These are phyloP conservation scores for Onychorhynchus coronatus DNA, from an alignment of 2,113 vertebrate species.

Conservation along the genomic window DNA sequence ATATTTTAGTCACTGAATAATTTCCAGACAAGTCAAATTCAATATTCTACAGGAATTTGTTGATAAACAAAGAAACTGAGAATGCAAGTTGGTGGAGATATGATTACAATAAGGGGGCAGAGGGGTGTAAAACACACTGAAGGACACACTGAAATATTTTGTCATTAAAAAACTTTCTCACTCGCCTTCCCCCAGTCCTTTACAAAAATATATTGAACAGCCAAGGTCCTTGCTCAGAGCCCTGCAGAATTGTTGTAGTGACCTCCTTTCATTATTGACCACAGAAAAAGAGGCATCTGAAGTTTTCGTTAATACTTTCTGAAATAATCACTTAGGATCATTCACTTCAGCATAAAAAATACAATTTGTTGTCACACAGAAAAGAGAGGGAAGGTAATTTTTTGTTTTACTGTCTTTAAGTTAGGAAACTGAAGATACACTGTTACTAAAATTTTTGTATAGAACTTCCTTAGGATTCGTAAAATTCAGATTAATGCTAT, in stretches of 20 bases:
- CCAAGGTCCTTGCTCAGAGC: neutral
- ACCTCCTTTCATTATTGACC: neutral
- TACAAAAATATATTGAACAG: neutral
- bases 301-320: neutral
- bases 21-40: neutral
- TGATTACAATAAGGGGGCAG: neutral
- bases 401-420: neutral
- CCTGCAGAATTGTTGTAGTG: neutral
- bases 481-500: neutral
- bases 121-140: neutral
- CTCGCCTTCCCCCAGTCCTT: neutral
- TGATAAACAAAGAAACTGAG: neutral
- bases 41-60: neutral
- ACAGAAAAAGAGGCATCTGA: neutral
- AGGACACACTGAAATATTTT: neutral
- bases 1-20: neutral
- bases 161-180: neutral
- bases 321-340: neutral
- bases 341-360: neutral
- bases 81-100: neutral
- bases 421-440: neutral
- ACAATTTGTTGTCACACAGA: neutral
- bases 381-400: neutral
- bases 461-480: neutral
- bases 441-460: neutral